A percentile compares a stretch with the other conserved stretches of the same genome.
These are phyloP conservation scores for Drosophila arizonae DNA, from an alignment of 1,140 invertebrate genomes.

Conservation along the genomic window DNA sequence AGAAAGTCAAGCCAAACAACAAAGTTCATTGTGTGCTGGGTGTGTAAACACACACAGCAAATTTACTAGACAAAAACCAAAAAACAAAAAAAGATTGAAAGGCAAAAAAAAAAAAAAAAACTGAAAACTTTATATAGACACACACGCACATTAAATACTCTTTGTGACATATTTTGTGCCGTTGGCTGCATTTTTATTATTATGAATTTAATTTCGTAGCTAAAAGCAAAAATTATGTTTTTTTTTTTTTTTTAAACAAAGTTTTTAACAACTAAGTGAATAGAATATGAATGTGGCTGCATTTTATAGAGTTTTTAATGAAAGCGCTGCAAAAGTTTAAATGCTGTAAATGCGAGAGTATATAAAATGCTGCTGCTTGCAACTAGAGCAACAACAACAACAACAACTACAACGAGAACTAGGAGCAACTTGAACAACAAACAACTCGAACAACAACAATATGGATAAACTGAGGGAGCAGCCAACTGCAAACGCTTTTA, in stretches of 20 bases:
- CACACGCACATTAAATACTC: no score
- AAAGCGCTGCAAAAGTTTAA: not conserved
- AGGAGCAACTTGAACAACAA: constrained; percentile 6
- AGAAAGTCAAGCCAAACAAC: not conserved
- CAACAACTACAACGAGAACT: constrained; percentile 3
- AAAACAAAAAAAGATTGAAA: not conserved
- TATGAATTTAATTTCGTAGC: no score
- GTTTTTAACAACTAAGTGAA: no score
- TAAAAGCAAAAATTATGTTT: no score
- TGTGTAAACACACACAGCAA: constrained; percentile 3
- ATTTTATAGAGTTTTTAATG: not conserved
- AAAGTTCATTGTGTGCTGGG: constrained; percentile 9
- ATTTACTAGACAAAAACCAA: not conserved
- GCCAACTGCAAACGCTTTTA: constrained; percentile 59
- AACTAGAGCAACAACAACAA: constrained; percentile 6
- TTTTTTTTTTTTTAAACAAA: no score
- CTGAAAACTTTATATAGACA: no score
- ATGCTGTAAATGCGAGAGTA: constrained; percentile 3
- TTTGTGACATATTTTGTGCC: no score
- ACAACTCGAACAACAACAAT: constrained; percentile 26
- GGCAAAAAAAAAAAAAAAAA: not conserved
- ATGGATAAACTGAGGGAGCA: constrained; percentile 4
- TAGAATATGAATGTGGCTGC: not conserved
- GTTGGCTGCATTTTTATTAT: no score
- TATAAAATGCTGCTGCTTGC: not conserved